These are phyloP conservation scores for Drosophila nr. fundita DNA, from an alignment of 2,888 invertebrate species.

Conservation along the genomic window DNA sequence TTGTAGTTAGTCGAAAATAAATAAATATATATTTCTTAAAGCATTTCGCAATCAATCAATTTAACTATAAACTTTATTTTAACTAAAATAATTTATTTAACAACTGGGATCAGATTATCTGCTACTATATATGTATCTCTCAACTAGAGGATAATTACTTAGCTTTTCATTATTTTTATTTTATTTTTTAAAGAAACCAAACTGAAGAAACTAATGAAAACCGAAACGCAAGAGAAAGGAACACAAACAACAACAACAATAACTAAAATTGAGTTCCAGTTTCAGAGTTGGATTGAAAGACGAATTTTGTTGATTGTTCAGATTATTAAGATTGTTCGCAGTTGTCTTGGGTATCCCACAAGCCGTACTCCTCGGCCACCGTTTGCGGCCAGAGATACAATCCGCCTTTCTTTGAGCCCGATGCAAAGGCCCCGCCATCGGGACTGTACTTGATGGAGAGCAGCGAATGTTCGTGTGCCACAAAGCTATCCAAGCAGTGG, in stretches of 20 bases:
- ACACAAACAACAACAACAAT: neutral
- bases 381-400: slow-evolving; percentile 97
- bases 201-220: slow-evolving; percentile 17
- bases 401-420: slow-evolving; percentile 97
- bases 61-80: too few species aligned
- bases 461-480: slow-evolving; percentile 97
- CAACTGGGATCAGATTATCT: too few species aligned
- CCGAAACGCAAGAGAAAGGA: slow-evolving; percentile 3
- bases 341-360: slow-evolving; percentile 91
- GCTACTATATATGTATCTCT: too few species aligned
- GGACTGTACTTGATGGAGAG: slow-evolving; percentile 97
- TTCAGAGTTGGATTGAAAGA: slow-evolving; percentile 1
- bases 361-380: slow-evolving; percentile 95
- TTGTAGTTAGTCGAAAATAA: neutral
- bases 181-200: neutral
- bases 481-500: slow-evolving; percentile 94
- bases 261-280: slow-evolving; percentile 37
- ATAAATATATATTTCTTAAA: neutral
- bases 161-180: neutral
- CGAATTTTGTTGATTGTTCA: neutral
- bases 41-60: neutral
- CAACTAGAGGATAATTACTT: too few species aligned
- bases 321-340: neutral
- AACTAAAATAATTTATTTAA: too few species aligned
- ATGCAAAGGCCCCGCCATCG: slow-evolving; percentile 97